phyloP scores from a whole-genome alignment of 2,797 vertebrate genomes.

The Muscicapa comitata region DNA sequence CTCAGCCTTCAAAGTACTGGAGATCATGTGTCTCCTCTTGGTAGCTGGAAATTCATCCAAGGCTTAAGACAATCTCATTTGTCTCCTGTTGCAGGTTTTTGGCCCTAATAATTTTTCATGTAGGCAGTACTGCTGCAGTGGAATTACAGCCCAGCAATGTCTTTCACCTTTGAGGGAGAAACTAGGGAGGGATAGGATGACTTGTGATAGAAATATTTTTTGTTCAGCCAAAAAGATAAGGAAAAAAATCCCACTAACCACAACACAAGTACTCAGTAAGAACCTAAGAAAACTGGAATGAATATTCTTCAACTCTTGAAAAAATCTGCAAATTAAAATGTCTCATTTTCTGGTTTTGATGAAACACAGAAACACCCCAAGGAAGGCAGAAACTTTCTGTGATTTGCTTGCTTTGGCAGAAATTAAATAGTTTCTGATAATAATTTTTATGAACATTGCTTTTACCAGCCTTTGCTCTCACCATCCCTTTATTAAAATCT shows the following conservation, averaged over 20 bases:
- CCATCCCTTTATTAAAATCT: neutral
- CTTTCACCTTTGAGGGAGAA: constrained; percentile 6
- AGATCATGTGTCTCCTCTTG: neutral
- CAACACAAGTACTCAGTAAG: neutral
- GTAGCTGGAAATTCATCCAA: constrained; percentile 39
- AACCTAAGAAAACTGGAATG: constrained; percentile 12
- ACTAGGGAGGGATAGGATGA: constrained; percentile 11
- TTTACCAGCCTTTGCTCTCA: neutral
- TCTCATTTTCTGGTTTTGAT: constrained; percentile 51
- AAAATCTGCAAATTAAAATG: constrained; percentile 31
- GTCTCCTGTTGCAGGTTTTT: neutral
- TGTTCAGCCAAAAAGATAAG: constrained; percentile 49
- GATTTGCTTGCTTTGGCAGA: constrained; percentile 25
- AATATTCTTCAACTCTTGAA: neutral
- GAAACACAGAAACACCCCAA: constrained; percentile 23
- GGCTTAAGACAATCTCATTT: neutral
- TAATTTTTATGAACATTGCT: neutral
- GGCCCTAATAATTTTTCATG: neutral
- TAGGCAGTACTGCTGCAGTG: neutral
- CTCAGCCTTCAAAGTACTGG: neutral
- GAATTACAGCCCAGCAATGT: neutral
- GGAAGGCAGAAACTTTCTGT: neutral
- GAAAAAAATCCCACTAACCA: neutral
- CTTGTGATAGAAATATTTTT: constrained; percentile 29
- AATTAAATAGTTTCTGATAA: neutral